Evolutionary conservation across 2,113 vertebrate species (phyloP).

Genomic region (Neoarius graeffei): DNA sequence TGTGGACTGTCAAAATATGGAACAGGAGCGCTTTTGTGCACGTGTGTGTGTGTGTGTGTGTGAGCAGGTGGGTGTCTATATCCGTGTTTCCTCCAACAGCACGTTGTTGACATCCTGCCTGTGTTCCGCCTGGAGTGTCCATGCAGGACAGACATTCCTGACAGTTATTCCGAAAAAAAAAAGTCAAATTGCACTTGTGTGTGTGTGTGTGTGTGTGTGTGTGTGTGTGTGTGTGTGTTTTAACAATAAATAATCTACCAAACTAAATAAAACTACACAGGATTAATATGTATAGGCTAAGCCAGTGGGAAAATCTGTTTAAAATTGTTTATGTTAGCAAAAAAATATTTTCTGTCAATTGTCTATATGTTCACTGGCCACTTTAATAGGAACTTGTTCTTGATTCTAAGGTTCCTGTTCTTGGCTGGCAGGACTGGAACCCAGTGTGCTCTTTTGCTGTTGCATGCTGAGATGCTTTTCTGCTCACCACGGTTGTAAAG

Average conservation of each 20-base stretch:
- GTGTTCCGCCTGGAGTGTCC: conserved; percentile 40
- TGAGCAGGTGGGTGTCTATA: conserved; percentile 45
- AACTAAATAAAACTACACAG: conserved; percentile 1
- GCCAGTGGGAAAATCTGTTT: background rate
- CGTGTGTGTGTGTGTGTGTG: conserved; percentile 21
- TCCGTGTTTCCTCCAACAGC: conserved; percentile 27
- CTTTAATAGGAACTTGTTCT: background rate
- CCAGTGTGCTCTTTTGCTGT: too few species aligned
- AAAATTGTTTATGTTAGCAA: background rate
- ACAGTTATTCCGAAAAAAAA: conserved; percentile 12
- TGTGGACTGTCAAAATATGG: background rate
- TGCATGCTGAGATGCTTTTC: too few species aligned
- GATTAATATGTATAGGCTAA: background rate
- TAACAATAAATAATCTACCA: background rate
- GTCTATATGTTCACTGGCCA: background rate
- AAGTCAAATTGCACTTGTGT: conserved; percentile 1
- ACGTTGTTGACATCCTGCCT: conserved; percentile 55
- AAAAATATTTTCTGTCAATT: background rate
- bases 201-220: background rate
- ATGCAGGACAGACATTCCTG: conserved; percentile 33
- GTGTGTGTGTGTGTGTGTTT: background rate
- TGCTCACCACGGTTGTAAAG: too few species aligned
- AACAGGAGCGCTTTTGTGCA: background rate
- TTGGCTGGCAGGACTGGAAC: too few species aligned
- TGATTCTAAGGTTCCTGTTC: too few species aligned